Percentiles rank a stretch among this genome's conserved stretches.
Conservation (phyloP, 2,113 vertebrate species). For the Pleuronectes platessa region DNA sequence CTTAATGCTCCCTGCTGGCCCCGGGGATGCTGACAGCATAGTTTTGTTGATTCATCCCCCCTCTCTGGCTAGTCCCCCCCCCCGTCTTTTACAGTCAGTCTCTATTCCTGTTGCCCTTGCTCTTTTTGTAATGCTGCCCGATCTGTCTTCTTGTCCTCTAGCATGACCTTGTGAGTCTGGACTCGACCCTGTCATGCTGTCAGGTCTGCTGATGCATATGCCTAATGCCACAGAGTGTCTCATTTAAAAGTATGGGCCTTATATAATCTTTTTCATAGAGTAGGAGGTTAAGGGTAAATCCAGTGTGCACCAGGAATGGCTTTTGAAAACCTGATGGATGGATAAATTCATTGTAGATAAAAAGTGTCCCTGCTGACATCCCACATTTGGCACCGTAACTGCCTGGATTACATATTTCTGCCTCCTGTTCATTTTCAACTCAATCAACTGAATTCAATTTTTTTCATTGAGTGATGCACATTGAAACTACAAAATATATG, state of each 20-base stretch:
- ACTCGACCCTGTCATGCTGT: slow-evolving; percentile 38
- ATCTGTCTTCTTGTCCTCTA: slow-evolving; percentile 48
- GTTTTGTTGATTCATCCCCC: slow-evolving; percentile 74
- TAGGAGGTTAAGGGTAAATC: slow-evolving; percentile 41
- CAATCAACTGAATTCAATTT: no score
- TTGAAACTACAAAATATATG: no score
- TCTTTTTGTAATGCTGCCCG: slow-evolving; percentile 24
- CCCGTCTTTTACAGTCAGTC: slow-evolving; percentile 56
- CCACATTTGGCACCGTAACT: no score
- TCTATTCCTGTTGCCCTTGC: slow-evolving; percentile 60
- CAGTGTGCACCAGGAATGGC: slow-evolving; percentile 11
- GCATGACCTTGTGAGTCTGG: slow-evolving; percentile 60
- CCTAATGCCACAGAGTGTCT: slow-evolving; percentile 11
- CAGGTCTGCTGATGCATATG: slow-evolving; percentile 63
- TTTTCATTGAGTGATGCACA: no score
- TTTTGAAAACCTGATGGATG: slow-evolving; percentile 36
- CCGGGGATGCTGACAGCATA: slow-evolving; percentile 73
- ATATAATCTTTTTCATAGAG: slow-evolving; percentile 25
- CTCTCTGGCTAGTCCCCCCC: slow-evolving; percentile 45
- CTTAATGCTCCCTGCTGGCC: slow-evolving; percentile 68
- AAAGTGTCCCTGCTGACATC: slow-evolving; percentile 9
- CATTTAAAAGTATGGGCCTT: background rate
- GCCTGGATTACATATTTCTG: no score
- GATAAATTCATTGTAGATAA: slow-evolving; percentile 30
- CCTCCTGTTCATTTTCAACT: no score